A percentile compares a stretch with the other conserved stretches of the same genome.
phyloP scores from a whole-genome alignment of 2,888 invertebrate species.

The Eubasilissa splendida region DNA sequence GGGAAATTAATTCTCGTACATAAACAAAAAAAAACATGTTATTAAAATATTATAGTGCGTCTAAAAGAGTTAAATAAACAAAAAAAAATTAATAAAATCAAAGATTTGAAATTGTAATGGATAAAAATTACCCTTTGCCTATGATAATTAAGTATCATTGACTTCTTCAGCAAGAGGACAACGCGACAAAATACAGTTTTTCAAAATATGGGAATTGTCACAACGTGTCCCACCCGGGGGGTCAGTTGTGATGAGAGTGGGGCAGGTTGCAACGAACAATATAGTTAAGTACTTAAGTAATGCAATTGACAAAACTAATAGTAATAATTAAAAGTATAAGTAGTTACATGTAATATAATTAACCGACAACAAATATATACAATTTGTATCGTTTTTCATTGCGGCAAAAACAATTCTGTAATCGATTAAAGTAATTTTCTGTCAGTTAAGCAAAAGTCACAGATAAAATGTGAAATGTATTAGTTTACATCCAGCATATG shows the following conservation, averaged over 20 bases:
- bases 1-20: too few species aligned
- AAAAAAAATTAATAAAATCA: neutral
- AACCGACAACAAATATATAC: neutral
- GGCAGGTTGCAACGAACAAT: slow-evolving; percentile 6
- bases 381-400: neutral
- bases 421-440: neutral
- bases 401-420: neutral
- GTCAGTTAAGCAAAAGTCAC: neutral
- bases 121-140: neutral
- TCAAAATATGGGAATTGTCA: slow-evolving; percentile 11
- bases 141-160: neutral
- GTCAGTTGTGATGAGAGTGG: neutral
- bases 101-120: neutral
- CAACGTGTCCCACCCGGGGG: neutral
- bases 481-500: neutral
- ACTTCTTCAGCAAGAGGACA: neutral
- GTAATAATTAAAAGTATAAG: neutral
- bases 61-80: too few species aligned
- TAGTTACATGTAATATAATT: neutral
- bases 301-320: neutral
- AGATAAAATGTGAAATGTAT: neutral
- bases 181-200: slow-evolving; percentile 14
- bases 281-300: slow-evolving; percentile 5
- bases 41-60: too few species aligned
- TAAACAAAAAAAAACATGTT: too few species aligned